Evolutionary conservation across 2,113 vertebrate genomes (phyloP), one percentile per base, ranked within the genome.

Genomic region (Varanus komodoensis): DNA sequence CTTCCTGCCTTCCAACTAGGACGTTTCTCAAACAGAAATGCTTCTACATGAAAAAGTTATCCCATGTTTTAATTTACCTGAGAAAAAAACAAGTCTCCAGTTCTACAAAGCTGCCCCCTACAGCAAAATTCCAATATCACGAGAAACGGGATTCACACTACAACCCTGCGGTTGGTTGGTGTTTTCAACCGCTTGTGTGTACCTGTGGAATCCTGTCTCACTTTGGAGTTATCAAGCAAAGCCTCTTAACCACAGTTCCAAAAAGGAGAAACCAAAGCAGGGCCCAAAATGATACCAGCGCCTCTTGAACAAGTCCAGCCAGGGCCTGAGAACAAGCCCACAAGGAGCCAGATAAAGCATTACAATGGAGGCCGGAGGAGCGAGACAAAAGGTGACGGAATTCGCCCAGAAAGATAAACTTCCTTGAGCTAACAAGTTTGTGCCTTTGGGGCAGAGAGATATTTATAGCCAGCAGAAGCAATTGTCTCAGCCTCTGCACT

Each of bases 341-440:
- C 87, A 80, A 1, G 73, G 84, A 90, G 68, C 23, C 77, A 92
- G 92, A 74, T 81, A 32, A 85, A 67, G 27, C 19, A 87, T 79
- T 89, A 93, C 93, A 94, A 89, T 89, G 94, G 64, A 84, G 91
- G 82, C 89, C 88, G 89, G n/a, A 85, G 86, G 27, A 68, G 73
- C 88, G 82, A 95, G 91, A 96, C 95, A 96, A 95, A 69, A 96
- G 93, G 94, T 89, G 29, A 84, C 91, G 91, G 90, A 94, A 92
- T 91, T 92, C 94, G 94, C 92, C 92, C 74, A 86, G 77, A 1
- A 67, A 94, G 90, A 96, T 95, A 96, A 92, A 91, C 93, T 94
- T 93, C 94, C 93, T 61, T 81, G 50, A 54, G 86, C 50, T 52
- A 86, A 85, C 90, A 90, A 93, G 91, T 81, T 83, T 93, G 86